Evolutionary conservation across 2,888 invertebrate genomes (phyloP), one percentile per base, ranked within the genome.

Genomic region (Epinotia nisella): DNA sequence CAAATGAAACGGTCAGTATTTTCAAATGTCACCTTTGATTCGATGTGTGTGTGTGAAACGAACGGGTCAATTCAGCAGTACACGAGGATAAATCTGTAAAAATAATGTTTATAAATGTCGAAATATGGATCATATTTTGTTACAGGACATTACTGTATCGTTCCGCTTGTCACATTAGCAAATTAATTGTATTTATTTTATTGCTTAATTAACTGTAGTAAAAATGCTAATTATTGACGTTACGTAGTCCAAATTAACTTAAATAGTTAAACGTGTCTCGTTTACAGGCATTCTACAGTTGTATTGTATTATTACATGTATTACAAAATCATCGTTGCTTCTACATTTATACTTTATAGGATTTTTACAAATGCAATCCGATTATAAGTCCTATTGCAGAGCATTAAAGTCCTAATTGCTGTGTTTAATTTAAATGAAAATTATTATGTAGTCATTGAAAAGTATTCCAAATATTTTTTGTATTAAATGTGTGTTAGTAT

Each of bases 1-100:
- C 59, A 72, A n/a, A 60, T 19, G 29, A 60, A n/a, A 67, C 67
- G 72, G 72, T 68, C 72, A 72, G 72, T 68, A 72, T 62, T 62
- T 35, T 72, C 19, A 49, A 68, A 68, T 49, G n/a, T 72, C 61
- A n/a, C 64, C 49, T 64, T 55, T 51, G 21, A 41, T 11, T 55
- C 62, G 17, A 49, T 51, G 49, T 58, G 64, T 49, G 64, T 49
- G 53, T 56, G 24, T 53, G 29, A 49, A 49, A 61, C 15, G 61
- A 68, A 62, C 61, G 72, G 66, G 67, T 72, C 67, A 72, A 72
- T 72, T 68, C 67, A 61, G 21, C 67, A 72, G 66, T 66, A 66
- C 66, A 66, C 66, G 56, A 66, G 55, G 35, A 62, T 29, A 19
- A 49, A 55, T 49, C 49, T 51, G 29, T 68, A 61, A 69, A 59